phyloP scores from a whole-genome alignment of 2,113 vertebrate genomes.

The Cyprinodon variegatus region DNA sequence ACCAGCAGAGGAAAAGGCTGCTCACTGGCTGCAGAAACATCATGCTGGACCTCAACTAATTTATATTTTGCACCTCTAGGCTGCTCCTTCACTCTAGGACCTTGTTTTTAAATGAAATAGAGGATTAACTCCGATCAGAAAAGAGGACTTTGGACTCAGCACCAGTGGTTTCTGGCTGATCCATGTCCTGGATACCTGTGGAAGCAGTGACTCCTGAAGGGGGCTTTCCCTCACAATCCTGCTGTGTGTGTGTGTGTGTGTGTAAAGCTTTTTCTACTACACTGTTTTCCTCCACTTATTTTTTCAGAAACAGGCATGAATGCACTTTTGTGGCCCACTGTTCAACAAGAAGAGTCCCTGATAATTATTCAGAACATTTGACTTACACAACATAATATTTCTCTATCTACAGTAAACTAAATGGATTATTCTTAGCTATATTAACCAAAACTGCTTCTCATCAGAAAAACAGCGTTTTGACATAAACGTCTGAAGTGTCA shows the following conservation, averaged over 20 bases:
- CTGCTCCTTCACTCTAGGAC: too few species aligned
- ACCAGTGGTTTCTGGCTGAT: too few species aligned
- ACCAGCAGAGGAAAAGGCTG: too few species aligned
- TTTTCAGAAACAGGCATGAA: background rate
- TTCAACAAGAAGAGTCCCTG: background rate
- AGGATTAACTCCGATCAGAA: too few species aligned
- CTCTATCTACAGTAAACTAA: background rate
- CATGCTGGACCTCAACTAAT: too few species aligned
- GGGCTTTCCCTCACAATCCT: background rate
- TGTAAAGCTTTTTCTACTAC: background rate
- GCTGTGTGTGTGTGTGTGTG: background rate
- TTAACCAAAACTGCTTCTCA: background rate
- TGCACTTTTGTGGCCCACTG: background rate
- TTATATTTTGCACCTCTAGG: too few species aligned
- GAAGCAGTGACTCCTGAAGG: too few species aligned
- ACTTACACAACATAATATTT: background rate
- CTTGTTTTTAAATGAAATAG: too few species aligned
- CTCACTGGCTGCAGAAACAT: too few species aligned
- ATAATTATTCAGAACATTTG: background rate
- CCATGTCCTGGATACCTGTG: too few species aligned
- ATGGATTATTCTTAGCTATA: background rate
- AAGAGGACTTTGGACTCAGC: too few species aligned
- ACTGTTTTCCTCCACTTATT: background rate
- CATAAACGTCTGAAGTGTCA: background rate
- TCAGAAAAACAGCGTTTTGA: background rate